These are phyloP conservation scores for Oscheius sp. DNA, from an alignment of 2,888 invertebrate species.

Conservation along the genomic window DNA sequence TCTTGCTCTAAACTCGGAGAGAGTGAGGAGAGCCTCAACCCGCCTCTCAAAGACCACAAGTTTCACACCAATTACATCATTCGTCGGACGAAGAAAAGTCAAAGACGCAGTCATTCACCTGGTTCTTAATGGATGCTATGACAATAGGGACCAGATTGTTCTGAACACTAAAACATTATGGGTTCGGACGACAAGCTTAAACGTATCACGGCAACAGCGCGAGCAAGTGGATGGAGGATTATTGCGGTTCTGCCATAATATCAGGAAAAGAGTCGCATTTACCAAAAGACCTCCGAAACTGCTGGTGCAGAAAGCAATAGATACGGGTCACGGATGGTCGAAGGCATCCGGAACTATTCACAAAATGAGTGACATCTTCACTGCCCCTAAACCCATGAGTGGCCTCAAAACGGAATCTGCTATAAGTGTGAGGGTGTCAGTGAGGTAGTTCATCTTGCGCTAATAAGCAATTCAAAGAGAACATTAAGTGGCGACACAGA, in stretches of 20 bases:
- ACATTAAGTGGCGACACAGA: conserved; percentile 4
- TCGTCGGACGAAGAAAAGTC: conserved; percentile 4
- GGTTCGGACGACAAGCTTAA: neutral
- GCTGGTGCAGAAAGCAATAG: neutral
- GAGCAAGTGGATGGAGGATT: conserved; percentile 10
- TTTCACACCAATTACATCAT: conserved; percentile 33
- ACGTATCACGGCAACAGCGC: conserved; percentile 18
- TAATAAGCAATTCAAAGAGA: conserved; percentile 28
- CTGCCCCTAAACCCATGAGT: neutral
- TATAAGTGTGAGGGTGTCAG: neutral
- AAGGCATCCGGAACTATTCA: conserved; percentile 9
- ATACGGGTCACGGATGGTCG: conserved; percentile 25
- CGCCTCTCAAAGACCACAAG: conserved; percentile 26
- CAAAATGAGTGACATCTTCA: conserved; percentile 18
- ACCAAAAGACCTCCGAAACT: conserved; percentile 22
- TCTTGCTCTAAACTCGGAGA: conserved; percentile 29
- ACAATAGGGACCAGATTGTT: neutral
- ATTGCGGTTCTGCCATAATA: conserved; percentile 16
- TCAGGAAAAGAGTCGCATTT: conserved; percentile 14
- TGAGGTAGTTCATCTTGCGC: conserved; percentile 16
- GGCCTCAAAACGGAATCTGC: neutral
- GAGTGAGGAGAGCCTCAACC: conserved; percentile 9
- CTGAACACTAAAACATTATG: conserved; percentile 15
- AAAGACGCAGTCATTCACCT: conserved; percentile 24
- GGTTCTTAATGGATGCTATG: conserved; percentile 25